Evolutionary conservation across 2,113 vertebrate species (phyloP), one percentile per base, ranked within the genome.

Genomic region (Calyptomena viridis): DNA sequence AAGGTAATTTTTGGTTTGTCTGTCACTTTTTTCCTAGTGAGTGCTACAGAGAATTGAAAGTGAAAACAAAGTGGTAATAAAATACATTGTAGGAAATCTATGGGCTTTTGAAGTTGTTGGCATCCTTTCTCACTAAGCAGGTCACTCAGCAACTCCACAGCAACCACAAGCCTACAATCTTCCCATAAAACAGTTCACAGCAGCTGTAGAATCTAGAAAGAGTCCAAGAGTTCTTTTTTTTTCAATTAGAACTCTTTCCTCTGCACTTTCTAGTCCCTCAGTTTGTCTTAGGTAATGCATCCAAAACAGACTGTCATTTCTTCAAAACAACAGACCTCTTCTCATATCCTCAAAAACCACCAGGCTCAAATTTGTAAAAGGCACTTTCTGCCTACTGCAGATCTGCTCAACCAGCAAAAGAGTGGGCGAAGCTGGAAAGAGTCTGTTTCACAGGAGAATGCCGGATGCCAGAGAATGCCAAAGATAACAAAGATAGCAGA

Each of bases 131-230:
- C 68, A 66, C 8, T 62, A 58, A 66, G 14, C 5, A 28, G 1
- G 2, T 63, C 17, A 30, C 14, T 63, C 47, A 60, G 33, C 46
- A 53, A 5, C 17, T 46, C 30, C 27, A 47, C 31, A 35, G 11
- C 23, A 33, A 35, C 13, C 16, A 27, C 0, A 0, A 71, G 24
- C 21, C 42, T 59, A 44, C 14, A 44, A 3, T 42, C 47, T n/a
- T 23, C 19, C 24, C 17, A 12, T n/a, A 62, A 63, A 20, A 9
- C 9, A 52, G 16, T n/a, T 89, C 49, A 40, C 9, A 63, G 21
- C 17, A 78, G 11, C 8, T 33, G 3, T 1, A 47, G 4, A 55
- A 68, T 21, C 20, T 37, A 42, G 27, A 81, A 55, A 63, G 30
- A 19, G 3, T 18, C 28, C 18, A 50, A 80, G 40, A 28, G 47